Base-by-base conservation (phyloP, 2,797 vertebrate species). In the Bufotes viridis region DNA sequence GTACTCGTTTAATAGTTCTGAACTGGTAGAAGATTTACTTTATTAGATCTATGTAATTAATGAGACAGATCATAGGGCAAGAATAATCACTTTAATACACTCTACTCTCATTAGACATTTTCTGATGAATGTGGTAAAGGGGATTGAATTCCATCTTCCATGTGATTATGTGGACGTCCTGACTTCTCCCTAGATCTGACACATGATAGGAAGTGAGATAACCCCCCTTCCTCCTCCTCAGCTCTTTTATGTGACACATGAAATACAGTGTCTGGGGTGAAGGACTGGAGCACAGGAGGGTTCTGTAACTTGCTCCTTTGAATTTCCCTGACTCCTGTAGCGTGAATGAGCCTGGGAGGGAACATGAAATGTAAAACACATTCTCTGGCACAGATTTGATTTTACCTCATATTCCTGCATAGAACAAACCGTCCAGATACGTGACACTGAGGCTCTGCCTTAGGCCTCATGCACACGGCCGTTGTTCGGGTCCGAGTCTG, bases 401-500 rank as follows among this genome's bases (percentile, higher is more conserved):
- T 88, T 78, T 84, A 84, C 87, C 81, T 88, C 87, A 88, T 78
- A 55, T 76, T 88, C 81, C 75, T 84, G 74, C 11, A n/a, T 82
- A 84, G 81, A 79, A 72, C 26, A 15, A 53, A 76, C 74, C 22
- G 49, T 60, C 70, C 84, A 72, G 82, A 60, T 72, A 84, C 69
- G 11, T 63, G 65, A 88, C 63, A 24, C 60, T 87, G 58, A 42
- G 13, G 12, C 74, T 24, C 49, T 8, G 22, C 61, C n/a, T n/a
- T n/a, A n/a, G n/a, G n/a, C n/a, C n/a, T n/a, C n/a, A n/a, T n/a
- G n/a, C n/a, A n/a, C n/a, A n/a, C n/a, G n/a, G n/a, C n/a, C n/a
- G n/a, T n/a, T n/a, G n/a, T n/a, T n/a, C n/a, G n/a, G n/a, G n/a
- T n/a, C n/a, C n/a, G n/a, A n/a, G n/a, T n/a, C n/a, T n/a, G n/a